Evolutionary conservation across 1,140 invertebrate species (phyloP).

Genomic region (Akabosia matsudoensis): DNA sequence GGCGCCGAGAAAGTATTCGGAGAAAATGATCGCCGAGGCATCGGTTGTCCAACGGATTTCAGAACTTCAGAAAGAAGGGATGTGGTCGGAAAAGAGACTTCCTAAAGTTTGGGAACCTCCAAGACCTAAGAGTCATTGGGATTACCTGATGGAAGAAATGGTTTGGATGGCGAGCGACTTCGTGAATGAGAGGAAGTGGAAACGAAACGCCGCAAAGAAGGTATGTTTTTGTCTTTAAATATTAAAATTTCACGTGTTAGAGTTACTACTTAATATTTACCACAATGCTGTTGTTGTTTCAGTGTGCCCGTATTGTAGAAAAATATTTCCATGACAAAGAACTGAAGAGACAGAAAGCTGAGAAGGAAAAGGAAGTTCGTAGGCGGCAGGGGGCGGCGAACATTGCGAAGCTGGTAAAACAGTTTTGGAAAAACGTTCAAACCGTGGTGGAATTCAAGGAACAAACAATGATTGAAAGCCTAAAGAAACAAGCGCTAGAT

Average conservation of each 20-base stretch:
- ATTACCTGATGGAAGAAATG: slow-evolving; percentile 98
- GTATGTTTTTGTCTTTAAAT: slow-evolving; percentile 50
- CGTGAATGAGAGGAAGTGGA: slow-evolving; percentile 95
- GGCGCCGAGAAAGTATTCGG: slow-evolving; percentile 39
- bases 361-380: slow-evolving; percentile 85
- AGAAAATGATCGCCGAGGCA: slow-evolving; percentile 62
- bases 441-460: slow-evolving; percentile 95
- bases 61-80: slow-evolving; percentile 80
- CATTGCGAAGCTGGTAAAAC: slow-evolving; percentile 88
- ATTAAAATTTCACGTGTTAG: neutral
- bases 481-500: slow-evolving; percentile 91
- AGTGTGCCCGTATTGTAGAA: slow-evolving; percentile 74
- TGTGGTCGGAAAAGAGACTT: slow-evolving; percentile 87
- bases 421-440: slow-evolving; percentile 95
- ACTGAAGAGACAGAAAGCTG: slow-evolving; percentile 78
- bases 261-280: neutral
- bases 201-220: slow-evolving; percentile 91
- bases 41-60: slow-evolving; percentile 86
- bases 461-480: slow-evolving; percentile 85
- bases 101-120: slow-evolving; percentile 89
- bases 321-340: slow-evolving; percentile 95
- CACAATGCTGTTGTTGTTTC: slow-evolving; percentile 24
- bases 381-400: slow-evolving; percentile 81
- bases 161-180: slow-evolving; percentile 97
- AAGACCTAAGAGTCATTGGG: slow-evolving; percentile 93